phyloP scores from a whole-genome alignment of 2,797 vertebrate genomes.

The Pteropus rufus region DNA sequence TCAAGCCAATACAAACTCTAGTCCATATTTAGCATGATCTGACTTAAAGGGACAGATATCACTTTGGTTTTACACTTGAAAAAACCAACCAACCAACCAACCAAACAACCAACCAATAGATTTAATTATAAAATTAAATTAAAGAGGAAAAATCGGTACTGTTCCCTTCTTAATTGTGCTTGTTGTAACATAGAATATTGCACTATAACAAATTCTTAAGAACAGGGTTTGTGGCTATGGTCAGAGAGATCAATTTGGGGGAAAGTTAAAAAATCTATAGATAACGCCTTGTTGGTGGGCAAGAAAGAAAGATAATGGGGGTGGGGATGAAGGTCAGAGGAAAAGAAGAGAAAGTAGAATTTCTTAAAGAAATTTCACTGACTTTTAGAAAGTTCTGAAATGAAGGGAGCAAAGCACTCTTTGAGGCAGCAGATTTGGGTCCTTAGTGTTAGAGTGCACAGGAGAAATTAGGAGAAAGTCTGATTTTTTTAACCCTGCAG shows the following conservation, averaged over 20 bases:
- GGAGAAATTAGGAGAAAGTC: neutral
- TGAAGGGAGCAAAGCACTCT: neutral
- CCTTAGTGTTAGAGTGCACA: neutral
- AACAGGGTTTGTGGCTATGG: neutral
- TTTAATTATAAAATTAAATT: neutral
- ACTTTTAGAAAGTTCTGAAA: neutral
- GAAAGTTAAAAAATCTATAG: neutral
- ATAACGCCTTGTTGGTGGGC: neutral
- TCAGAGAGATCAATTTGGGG: neutral
- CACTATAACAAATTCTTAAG: neutral
- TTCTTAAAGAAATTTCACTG: neutral
- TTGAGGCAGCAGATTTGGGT: neutral
- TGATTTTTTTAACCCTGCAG: neutral
- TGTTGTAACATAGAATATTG: neutral
- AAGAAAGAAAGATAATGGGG: neutral
- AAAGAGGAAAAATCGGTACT: neutral
- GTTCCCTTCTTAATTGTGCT: neutral
- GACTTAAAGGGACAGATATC: slow-evolving; percentile 52
- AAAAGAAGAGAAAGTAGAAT: neutral
- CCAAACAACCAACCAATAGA: too few relatives aligned
- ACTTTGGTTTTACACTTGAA: neutral
- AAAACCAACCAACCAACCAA: too few relatives aligned
- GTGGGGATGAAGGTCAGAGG: neutral
- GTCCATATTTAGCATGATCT: neutral
- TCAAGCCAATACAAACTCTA: slow-evolving; percentile 35